Evolutionary conservation across 2,888 invertebrate genomes (phyloP), one percentile per base, ranked within the genome.

Genomic region (Didymodactylos carnosus): DNA sequence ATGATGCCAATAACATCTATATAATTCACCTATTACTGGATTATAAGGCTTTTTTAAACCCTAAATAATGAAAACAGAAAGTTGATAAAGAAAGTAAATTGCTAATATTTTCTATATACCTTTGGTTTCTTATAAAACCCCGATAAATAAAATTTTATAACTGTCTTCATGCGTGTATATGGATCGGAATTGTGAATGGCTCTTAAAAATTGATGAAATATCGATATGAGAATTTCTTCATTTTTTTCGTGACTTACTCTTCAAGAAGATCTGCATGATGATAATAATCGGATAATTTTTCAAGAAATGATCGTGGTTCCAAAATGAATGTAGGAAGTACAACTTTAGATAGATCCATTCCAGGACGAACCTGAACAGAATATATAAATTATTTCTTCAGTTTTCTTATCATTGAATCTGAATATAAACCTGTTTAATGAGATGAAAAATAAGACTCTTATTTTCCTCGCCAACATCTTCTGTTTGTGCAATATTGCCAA

Each of bases 11-110:
- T 88, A 91, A 80, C 94, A 94, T 0, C 94, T 87, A 84, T 92
- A 94, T 1, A 88, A 89, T 84, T 94, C 94, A 0, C 94, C 94
- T 70, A 94, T 86, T 72, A 94, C 91, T 0, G 94, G 94, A 86
- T 94, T 94, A 82, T 94, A 94, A 0, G 94, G 94, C 82, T 94
- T 94, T 83, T 94, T 94, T 70, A 94, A 86, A 6, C 94, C 94
- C 83, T 23, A 3, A 13, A n/a, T 83, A 77, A 39, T 76, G 76
- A 41, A 39, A 41, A 41, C 16, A 39, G 75, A n/a, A 41, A 23
- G 1, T 16, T 16, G 14, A 14, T 27, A 69, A 69, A 23, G 14
- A 69, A 71, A 40, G 10, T 39, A 40, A 19, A 41, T 71, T 29
- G 16, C 13, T 70, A 19, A 35, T 11, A 40, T n/a, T 35, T 19